A percentile compares a stretch with the other conserved stretches of the same genome.
Conservation (phyloP, 1,140 invertebrate genomes). For the Drosophila mauritiana region DNA sequence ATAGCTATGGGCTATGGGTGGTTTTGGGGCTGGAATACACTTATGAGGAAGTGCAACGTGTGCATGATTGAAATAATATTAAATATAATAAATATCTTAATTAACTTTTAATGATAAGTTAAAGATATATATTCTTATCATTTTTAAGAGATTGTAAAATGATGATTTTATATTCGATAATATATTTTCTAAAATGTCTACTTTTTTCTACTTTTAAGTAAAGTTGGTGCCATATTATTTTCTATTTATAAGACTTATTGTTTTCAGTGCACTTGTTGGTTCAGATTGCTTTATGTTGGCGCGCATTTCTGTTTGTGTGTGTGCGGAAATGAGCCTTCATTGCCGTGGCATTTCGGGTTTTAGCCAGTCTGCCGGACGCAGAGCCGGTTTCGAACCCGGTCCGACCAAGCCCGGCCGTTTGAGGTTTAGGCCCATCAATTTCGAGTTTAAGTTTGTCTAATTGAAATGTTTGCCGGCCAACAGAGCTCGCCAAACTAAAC, state of each 20-base stretch:
- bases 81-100: too few species aligned
- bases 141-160: too few species aligned
- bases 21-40: not conserved
- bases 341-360: conserved; percentile 62
- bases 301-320: conserved; percentile 12
- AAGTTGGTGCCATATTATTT: too few species aligned
- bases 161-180: too few species aligned
- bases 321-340: conserved; percentile 79
- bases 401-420: conserved; percentile 13
- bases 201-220: too few species aligned
- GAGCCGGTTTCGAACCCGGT: conserved; percentile 8
- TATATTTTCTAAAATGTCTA: too few species aligned
- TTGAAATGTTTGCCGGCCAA: conserved; percentile 70
- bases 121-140: too few species aligned
- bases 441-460: conserved; percentile 78
- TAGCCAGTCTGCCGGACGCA: conserved; percentile 4
- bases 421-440: conserved; percentile 65
- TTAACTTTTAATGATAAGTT: too few species aligned
- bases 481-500: conserved; percentile 36
- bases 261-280: conserved; percentile 2
- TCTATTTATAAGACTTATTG: not conserved
- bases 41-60: too few species aligned
- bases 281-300: conserved; percentile 19
- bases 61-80: too few species aligned
- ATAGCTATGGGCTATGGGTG: conserved; percentile 1